Base-by-base conservation (phyloP, 1,140 invertebrate genomes). In the Zaprionus camerounensis region DNA sequence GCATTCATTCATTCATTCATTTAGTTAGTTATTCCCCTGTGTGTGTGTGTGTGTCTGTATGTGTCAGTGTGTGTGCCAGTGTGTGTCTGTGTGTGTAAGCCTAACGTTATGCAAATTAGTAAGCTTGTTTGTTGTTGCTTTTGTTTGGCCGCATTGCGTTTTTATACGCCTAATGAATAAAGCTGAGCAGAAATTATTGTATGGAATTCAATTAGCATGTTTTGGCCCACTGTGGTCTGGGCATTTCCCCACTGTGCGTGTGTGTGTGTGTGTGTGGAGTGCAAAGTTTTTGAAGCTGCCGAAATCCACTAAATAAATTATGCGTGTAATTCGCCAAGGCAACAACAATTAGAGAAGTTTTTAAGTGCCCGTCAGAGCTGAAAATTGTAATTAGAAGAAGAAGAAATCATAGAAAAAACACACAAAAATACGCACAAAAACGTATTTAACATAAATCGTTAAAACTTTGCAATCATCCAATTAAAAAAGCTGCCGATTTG, bases 191-290 rank as follows among this genome's bases (percentile, higher is more conserved):
- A 38, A 82, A 83, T 82, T 82, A 82, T 83, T 83, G 80, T 71
- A 76, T 58, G 82, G 53, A 76, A 80, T 87, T 86, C 83, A 82
- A 86, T 86, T 86, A 86, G 67, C 72, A 70, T 70, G 72, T 75
- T 74, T 57, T 20, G 49, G 31, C 26, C 38, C 15, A 20, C 22
- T 51, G 17, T 24, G n/a, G 13, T 5, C 6, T 13, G 38, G 20
- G n/a, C 2, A 20, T 49, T 17, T 1, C 46, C 46, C 20, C 46
- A 12, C 28, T 61, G 31, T 24, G 24, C 51, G 46, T 34, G 53
- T 34, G 17, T 73, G 56, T 68, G 26, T 68, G 20, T 28, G 26
- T 34, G 51, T 61, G 26, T 68, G 20, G 62, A 83, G 72, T 80
- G 59, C 34, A 71, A 76, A 82, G 76, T 79, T 46, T 63, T 41